A percentile compares a stretch with the other conserved stretches of the same genome.
phyloP scores from a whole-genome alignment of 2,797 vertebrate species.

The Syndactyla subalaris region DNA sequence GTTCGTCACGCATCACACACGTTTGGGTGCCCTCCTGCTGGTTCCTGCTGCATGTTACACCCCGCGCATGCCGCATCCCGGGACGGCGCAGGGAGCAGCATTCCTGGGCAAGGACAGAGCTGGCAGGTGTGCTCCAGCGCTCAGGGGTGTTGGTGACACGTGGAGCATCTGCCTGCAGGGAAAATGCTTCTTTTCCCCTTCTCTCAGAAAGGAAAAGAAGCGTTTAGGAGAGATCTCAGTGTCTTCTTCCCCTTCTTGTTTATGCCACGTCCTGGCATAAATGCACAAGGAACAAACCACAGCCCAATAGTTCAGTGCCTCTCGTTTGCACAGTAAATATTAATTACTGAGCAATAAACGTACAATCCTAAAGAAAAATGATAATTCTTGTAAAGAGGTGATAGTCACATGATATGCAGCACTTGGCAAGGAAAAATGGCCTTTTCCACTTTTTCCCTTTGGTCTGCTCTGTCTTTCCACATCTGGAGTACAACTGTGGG shows the following conservation, averaged over 20 bases:
- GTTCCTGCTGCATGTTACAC: constrained; percentile 68
- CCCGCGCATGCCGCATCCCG: constrained; percentile 66
- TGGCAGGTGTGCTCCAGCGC: not conserved
- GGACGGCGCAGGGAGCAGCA: not conserved
- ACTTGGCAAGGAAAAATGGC: constrained; percentile 29
- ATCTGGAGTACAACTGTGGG: constrained; percentile 6
- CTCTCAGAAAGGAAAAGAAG: constrained; percentile 3
- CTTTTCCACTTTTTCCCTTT: constrained; percentile 49
- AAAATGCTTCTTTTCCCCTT: not conserved
- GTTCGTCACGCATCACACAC: constrained; percentile 40
- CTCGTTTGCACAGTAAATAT: not conserved
- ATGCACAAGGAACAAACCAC: not conserved
- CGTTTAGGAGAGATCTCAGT: not conserved
- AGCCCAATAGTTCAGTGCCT: not conserved
- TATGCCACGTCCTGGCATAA: not conserved
- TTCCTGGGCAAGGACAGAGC: not conserved
- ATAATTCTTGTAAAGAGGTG: not conserved
- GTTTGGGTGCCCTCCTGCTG: not conserved
- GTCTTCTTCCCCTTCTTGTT: constrained; percentile 7
- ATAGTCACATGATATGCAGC: not conserved
- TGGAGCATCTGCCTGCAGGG: not conserved
- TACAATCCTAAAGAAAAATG: not conserved
- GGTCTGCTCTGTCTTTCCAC: constrained; percentile 35
- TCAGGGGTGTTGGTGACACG: not conserved
- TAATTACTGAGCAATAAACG: not conserved